Evolutionary conservation across 2,888 invertebrate species (phyloP).

Genomic region (Mesodorylaimus sp.): DNA sequence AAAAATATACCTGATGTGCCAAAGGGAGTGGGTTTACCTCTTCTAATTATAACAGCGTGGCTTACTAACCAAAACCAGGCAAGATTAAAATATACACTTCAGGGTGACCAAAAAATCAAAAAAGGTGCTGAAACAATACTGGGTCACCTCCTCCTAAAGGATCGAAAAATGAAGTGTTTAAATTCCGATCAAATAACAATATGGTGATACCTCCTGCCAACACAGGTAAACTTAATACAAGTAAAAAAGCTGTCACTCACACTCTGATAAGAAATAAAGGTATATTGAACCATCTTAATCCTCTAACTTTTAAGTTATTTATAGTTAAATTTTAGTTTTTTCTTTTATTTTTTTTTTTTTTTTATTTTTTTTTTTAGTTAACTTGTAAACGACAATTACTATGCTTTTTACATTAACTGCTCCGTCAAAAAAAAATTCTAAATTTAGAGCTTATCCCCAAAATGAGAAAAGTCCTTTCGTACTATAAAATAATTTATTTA

Average conservation of each 20-base stretch:
- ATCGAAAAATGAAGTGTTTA: slow-evolving; percentile 63
- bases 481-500: too few relatives aligned
- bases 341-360: too few relatives aligned
- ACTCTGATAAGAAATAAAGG: slow-evolving; percentile 57
- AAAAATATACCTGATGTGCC: slow-evolving; percentile 42
- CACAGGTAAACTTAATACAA: slow-evolving; percentile 52
- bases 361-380: too few relatives aligned
- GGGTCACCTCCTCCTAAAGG: slow-evolving; percentile 60
- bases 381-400: too few relatives aligned
- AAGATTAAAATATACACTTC: slow-evolving; percentile 71
- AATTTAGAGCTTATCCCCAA: too few relatives aligned
- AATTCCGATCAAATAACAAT: slow-evolving; percentile 55
- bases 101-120: slow-evolving; percentile 71
- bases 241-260: slow-evolving; percentile 45
- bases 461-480: too few relatives aligned
- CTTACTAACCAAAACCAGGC: slow-evolving; percentile 63
- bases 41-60: slow-evolving; percentile 54
- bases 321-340: too few relatives aligned
- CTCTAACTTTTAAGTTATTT: too few relatives aligned
- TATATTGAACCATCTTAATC: too few relatives aligned
- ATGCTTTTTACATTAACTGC: too few relatives aligned
- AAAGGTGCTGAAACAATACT: slow-evolving; percentile 59
- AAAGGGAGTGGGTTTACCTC: slow-evolving; percentile 32
- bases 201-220: slow-evolving; percentile 62
- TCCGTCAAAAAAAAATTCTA: too few relatives aligned